These are phyloP conservation scores for Sphaerophoria taeniata DNA, from an alignment of 2,888 invertebrate genomes.

Conservation along the genomic window DNA sequence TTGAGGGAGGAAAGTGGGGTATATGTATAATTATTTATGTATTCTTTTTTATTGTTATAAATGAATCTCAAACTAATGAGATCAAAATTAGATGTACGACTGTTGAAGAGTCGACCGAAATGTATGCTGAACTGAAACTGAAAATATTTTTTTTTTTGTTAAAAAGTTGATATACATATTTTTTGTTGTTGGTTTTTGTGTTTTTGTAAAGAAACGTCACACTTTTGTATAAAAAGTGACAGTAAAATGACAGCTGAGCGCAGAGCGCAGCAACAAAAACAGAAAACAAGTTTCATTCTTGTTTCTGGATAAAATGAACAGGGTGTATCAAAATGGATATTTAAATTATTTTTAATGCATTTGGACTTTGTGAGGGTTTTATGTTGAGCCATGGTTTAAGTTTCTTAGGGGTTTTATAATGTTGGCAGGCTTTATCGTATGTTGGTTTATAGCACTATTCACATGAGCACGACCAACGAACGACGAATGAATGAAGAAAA, in stretches of 20 bases:
- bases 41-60: not conserved
- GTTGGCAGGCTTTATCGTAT: too few relatives aligned
- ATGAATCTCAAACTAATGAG: conserved; percentile 8
- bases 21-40: not conserved
- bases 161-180: conserved; percentile 38
- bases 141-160: conserved; percentile 15
- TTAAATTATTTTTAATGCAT: not conserved
- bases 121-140: conserved; percentile 4
- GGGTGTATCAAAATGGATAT: not conserved
- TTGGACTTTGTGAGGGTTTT: too few relatives aligned
- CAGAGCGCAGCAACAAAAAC: not conserved
- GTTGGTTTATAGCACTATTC: too few relatives aligned
- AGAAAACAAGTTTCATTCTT: conserved; percentile 14
- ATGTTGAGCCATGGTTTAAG: too few relatives aligned
- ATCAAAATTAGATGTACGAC: conserved; percentile 37
- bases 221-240: conserved; percentile 1
- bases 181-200: conserved; percentile 25
- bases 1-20: not conserved
- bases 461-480: too few relatives aligned
- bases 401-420: too few relatives aligned
- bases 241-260: conserved; percentile 23
- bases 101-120: conserved; percentile 20
- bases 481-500: too few relatives aligned
- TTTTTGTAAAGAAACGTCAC: conserved; percentile 26
- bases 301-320: conserved; percentile 21